Conservation (phyloP, 2,797 vertebrate genomes). For the Phoxinus dragarum region DNA sequence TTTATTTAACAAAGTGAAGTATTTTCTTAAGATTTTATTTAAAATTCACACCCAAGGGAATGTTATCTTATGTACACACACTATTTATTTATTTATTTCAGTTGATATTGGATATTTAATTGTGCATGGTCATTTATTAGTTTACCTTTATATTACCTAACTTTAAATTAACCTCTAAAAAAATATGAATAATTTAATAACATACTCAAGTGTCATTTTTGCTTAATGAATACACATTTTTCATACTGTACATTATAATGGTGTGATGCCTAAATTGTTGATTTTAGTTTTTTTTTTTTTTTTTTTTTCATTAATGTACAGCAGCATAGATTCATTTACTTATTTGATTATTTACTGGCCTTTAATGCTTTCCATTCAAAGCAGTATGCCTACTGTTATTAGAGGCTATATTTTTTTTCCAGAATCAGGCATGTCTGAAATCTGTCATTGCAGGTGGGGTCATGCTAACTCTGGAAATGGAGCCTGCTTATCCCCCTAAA, state of each 20-base stretch:
- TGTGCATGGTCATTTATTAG: neutral
- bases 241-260: neutral
- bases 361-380: conserved; percentile 30
- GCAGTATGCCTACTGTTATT: conserved; percentile 36
- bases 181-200: neutral
- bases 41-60: conserved; percentile 81
- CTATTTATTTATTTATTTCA: conserved; percentile 81
- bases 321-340: neutral
- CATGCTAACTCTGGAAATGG: conserved; percentile 39
- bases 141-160: neutral
- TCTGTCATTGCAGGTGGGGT: conserved; percentile 55
- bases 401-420: conserved; percentile 10
- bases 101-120: neutral
- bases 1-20: conserved; percentile 81
- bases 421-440: conserved; percentile 40
- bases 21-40: conserved; percentile 80
- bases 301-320: conserved; percentile 15
- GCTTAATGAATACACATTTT: too few species aligned
- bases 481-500: conserved; percentile 47
- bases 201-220: neutral
- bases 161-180: neutral
- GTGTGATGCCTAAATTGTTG: neutral
- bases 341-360: conserved; percentile 6
- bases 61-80: conserved; percentile 76
- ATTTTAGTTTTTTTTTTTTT: neutral